A percentile compares a stretch with the other conserved stretches of the same genome.
Evolutionary conservation across 2,888 invertebrate species (phyloP).

Genomic region (Napeogenes inachia): DNA sequence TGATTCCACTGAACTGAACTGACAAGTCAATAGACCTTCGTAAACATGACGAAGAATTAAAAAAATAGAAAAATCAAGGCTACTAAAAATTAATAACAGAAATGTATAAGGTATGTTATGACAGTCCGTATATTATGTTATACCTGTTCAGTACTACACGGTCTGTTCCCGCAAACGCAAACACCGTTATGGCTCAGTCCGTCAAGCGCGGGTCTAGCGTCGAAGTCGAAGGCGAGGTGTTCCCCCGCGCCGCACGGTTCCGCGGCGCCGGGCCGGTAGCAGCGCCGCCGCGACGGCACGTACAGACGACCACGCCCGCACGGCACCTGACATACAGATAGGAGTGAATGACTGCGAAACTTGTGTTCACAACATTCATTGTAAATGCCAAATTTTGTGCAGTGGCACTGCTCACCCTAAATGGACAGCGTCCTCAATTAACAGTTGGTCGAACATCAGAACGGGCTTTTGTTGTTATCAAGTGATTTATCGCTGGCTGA

Average conservation of each 20-base stretch:
- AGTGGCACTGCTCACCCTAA: too few relatives aligned
- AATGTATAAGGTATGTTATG: too few relatives aligned
- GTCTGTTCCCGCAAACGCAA: constrained; percentile 85
- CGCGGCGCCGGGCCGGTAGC: constrained; percentile 86
- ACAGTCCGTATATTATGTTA: background rate
- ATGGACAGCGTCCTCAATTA: too few relatives aligned
- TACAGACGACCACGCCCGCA: constrained; percentile 86
- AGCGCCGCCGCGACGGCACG: constrained; percentile 83
- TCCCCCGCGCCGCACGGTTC: constrained; percentile 86
- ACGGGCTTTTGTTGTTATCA: too few relatives aligned
- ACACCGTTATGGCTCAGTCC: constrained; percentile 90
- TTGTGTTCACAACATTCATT: background rate
- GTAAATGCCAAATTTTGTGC: too few relatives aligned
- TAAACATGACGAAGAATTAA: too few relatives aligned
- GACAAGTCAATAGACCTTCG: too few relatives aligned
- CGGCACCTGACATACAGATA: constrained; percentile 75
- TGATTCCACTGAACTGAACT: too few relatives aligned
- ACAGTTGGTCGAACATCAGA: too few relatives aligned
- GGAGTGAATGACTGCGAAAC: background rate
- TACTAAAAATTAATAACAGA: too few relatives aligned
- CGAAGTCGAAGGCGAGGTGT: constrained; percentile 89
- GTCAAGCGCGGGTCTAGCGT: constrained; percentile 85
- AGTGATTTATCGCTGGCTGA: too few relatives aligned
- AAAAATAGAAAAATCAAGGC: too few relatives aligned
- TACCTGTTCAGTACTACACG: constrained; percentile 60